These are phyloP conservation scores for Peromyscus leucopus DNA, from an alignment of 2,113 vertebrate genomes.

Conservation along the genomic window DNA sequence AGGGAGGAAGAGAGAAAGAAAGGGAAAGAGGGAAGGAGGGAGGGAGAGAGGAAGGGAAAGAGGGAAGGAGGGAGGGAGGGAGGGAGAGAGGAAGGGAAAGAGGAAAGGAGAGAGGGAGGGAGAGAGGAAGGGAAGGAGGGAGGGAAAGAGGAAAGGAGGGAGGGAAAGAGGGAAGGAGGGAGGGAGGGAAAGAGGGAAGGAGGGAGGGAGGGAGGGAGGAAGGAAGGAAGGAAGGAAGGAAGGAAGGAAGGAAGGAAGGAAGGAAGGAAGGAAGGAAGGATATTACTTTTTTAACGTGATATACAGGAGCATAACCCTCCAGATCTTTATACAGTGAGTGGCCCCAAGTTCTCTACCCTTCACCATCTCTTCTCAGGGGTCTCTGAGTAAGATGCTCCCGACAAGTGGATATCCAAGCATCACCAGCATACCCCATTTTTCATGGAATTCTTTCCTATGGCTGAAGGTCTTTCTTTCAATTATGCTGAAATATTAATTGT, in stretches of 20 bases:
- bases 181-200: accelerated
- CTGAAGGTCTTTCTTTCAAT: background rate
- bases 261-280: no score
- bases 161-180: accelerated
- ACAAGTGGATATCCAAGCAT: background rate
- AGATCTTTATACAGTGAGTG: background rate
- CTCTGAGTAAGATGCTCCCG: background rate
- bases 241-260: no score
- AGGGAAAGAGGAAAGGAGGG: background rate
- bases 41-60: no score
- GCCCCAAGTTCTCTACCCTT: background rate
- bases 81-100: no score
- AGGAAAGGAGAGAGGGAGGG: accelerated
- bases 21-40: background rate
- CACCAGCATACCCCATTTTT: background rate
- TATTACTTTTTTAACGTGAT: background rate
- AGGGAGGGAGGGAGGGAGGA: no score
- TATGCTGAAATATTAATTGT: conserved; percentile 23
- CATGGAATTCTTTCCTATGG: background rate
- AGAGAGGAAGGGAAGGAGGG: background rate
- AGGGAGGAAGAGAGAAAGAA: accelerated
- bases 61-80: background rate
- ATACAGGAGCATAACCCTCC: background rate
- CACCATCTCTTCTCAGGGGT: background rate
- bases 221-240: accelerated